Base-by-base conservation (phyloP, 2,888 invertebrate genomes). In the Agrochola macilenta region DNA sequence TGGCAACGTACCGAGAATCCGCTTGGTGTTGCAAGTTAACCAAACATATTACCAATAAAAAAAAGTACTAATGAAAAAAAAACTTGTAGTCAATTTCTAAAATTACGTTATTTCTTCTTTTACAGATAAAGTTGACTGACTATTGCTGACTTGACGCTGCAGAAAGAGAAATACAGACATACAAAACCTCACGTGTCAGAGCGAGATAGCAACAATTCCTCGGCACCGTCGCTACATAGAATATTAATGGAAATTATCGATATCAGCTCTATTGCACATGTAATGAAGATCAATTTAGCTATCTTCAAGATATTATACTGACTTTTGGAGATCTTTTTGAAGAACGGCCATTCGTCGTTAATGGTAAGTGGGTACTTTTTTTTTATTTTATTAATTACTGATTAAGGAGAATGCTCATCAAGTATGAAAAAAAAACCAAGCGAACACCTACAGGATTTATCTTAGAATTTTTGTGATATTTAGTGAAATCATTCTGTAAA, bases 341-440 rank as follows among this genome's bases (percentile, higher is more conserved):
- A 79, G 81, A 74, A 68, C 83, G 86, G 65, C 80, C 26, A 76
- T 87, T 83, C 76, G 76, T 84, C 84, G 90, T 93, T 90, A 89
- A 92, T 93, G 93, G 93, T 93, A 79, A 79, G 92, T 88, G 14
- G 0, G 23, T 23, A 39, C n/a, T n/a, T 65, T 68, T 14, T 5
- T 5, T 14, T 14, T 14, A 4, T 14, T 26, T 70, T 14, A 30
- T 35, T 7, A 7, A 49, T 17, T 49, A 49, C 49, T 17, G 5
- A 49, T 17, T 35, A 35, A 35, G 39, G 39, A 39, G 5, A 39
- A 5, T 39, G 39, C 39, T 39, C 39, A 39, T 35, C 5, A 35
- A 35, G 35, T 35, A 35, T 35, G 35, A 11, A 43, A 43, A 43
- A 43, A 43, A 43, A 11, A 11, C 43, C 43, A 11, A 11, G 1